Evolutionary conservation across 2,113 vertebrate species (phyloP).

Genomic region (Athene noctua): DNA sequence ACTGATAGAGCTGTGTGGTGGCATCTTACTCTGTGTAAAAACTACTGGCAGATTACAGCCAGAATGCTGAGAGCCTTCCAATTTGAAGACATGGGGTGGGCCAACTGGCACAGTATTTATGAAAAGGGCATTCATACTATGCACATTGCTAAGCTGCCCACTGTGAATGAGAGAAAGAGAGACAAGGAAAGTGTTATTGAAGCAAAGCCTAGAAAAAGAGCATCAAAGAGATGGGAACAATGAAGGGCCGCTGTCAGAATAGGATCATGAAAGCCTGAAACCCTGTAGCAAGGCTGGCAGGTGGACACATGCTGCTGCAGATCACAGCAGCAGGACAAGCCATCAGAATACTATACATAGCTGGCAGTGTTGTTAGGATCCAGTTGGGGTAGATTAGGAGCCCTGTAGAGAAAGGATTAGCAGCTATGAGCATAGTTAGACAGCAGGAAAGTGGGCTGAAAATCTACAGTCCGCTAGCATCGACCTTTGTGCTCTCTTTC

Average conservation of each 20-base stretch:
- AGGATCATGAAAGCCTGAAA: conserved; percentile 16
- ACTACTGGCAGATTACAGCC: neutral
- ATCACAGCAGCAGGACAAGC: conserved; percentile 31
- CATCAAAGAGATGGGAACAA: conserved; percentile 26
- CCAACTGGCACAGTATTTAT: conserved; percentile 25
- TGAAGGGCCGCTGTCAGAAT: neutral
- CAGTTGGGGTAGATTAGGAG: conserved; percentile 47
- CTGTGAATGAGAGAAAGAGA: conserved; percentile 34
- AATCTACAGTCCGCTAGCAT: neutral
- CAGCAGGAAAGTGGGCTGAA: neutral
- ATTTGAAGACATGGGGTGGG: neutral
- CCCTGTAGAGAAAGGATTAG: conserved; percentile 40
- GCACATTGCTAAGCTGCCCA: neutral
- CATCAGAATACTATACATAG: conserved; percentile 7
- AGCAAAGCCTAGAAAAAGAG: conserved; percentile 38
- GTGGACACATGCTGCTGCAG: conserved; percentile 21
- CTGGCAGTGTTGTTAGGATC: conserved; percentile 38
- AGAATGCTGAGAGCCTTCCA: conserved; percentile 16
- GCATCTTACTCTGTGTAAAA: neutral
- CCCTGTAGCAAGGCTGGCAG: conserved; percentile 36
- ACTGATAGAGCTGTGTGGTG: neutral
- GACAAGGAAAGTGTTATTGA: conserved; percentile 37
- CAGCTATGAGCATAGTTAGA: neutral
- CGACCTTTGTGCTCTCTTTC: neutral
- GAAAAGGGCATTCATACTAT: conserved; percentile 10